Evolutionary conservation across 2,113 vertebrate species (phyloP), one percentile per base, ranked within the genome.

Genomic region (Lanius collurio): DNA sequence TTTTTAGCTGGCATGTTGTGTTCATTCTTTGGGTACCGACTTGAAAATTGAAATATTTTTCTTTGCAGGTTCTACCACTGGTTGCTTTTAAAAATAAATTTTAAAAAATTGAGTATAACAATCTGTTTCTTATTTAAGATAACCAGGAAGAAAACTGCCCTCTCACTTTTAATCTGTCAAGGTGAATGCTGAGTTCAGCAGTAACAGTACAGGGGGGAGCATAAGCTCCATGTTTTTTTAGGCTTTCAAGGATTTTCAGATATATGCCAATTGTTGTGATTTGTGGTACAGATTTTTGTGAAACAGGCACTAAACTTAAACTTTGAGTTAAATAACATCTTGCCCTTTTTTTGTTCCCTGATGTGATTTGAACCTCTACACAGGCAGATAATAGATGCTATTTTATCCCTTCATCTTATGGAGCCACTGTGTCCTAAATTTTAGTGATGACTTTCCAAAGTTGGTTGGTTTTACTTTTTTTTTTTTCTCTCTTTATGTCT

Each of bases 61-160:
- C 39, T 76, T 83, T 81, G 46, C 46, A 87, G 69, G 33, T 77
- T 60, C 28, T 57, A 41, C 21, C 22, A 10, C n/a, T 60, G 10
- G 5, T 56, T 92, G 26, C 13, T 80, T 79, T 18, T 9, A 42
- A 69, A 31, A 73, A 20, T 4, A 46, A 47, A 15, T 52, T 20
- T 5, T 0, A 2, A n/a, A 26, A 42, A 50, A 15, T 6, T 23
- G n/a, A 49, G 1, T 17, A 9, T 19, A 67, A 27, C 53, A 17
- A 52, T 85, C 24, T n/a, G 19, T 46, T 81, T 28, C 20, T 78
- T 89, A 37, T 84, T 84, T 67, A 37, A 79, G 11, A 27, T 50
- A 63, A 52, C 31, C 23, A 26, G 35, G 80, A 73, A 57, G 41
- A 69, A 80, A 74, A 50, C 13, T 83, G 17, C 23, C 20, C 37